phyloP scores from a whole-genome alignment of 2,797 vertebrate genomes.

The Notolabrus celidotus region DNA sequence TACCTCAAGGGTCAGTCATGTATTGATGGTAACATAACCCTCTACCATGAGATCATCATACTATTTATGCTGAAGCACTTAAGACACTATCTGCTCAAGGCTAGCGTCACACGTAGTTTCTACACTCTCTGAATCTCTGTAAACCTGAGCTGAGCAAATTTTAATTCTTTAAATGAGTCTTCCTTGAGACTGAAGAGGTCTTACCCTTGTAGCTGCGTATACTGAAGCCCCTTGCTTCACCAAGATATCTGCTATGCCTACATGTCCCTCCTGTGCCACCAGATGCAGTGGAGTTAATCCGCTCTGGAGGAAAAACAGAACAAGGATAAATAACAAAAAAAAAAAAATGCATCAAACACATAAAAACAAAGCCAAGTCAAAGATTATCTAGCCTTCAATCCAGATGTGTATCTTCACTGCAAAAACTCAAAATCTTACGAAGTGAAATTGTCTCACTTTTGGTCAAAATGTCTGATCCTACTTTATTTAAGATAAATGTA shows the following conservation, averaged over 20 bases:
- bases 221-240: slow-evolving; percentile 93
- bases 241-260: slow-evolving; percentile 93
- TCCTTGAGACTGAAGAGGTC: slow-evolving; percentile 5
- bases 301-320: slow-evolving; percentile 81
- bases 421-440: too few relatives aligned
- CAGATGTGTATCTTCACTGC: too few relatives aligned
- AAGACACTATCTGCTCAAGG: slow-evolving; percentile 48
- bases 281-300: slow-evolving; percentile 96
- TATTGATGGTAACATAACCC: slow-evolving; percentile 46
- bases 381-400: too few relatives aligned
- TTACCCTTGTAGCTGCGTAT: slow-evolving; percentile 93
- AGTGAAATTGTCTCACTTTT: too few relatives aligned
- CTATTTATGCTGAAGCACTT: slow-evolving; percentile 44
- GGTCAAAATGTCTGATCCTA: too few relatives aligned
- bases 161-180: not conserved
- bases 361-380: not conserved
- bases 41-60: slow-evolving; percentile 20
- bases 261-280: slow-evolving; percentile 95
- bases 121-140: slow-evolving; percentile 3
- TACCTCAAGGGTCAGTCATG: not conserved
- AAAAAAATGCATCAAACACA: not conserved
- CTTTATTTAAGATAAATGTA: too few relatives aligned
- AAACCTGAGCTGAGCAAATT: not conserved
- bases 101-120: slow-evolving; percentile 9
- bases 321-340: slow-evolving; percentile 9